These are phyloP conservation scores for Mantis religiosa DNA, from an alignment of 2,888 invertebrate species.

Conservation along the genomic window DNA sequence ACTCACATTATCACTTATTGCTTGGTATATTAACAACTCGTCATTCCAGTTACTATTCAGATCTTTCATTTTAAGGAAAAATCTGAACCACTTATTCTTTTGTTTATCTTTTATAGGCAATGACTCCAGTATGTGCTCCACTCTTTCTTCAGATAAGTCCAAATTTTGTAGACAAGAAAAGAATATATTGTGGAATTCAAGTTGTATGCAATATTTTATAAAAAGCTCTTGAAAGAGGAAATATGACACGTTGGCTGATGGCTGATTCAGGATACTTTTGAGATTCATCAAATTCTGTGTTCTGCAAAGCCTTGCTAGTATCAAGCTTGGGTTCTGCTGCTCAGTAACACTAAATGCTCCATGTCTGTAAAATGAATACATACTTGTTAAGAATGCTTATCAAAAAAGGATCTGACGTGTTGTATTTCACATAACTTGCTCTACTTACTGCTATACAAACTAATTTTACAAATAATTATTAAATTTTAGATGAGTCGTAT, in stretches of 20 bases:
- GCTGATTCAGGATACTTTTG: slow-evolving; percentile 49
- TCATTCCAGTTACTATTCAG: slow-evolving; percentile 44
- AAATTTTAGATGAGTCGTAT: too few relatives aligned
- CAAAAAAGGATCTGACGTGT: too few relatives aligned
- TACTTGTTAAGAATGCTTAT: not conserved
- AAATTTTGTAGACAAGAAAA: slow-evolving; percentile 22
- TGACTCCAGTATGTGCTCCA: not conserved
- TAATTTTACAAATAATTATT: too few relatives aligned
- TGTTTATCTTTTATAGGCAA: not conserved
- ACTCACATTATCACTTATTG: slow-evolving; percentile 53
- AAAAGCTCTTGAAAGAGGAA: slow-evolving; percentile 53
- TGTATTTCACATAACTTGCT: too few relatives aligned
- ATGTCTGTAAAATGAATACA: slow-evolving; percentile 42
- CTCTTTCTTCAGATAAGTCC: slow-evolving; percentile 2
- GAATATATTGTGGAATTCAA: slow-evolving; percentile 6
- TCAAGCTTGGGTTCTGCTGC: slow-evolving; percentile 50
- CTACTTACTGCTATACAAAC: too few relatives aligned
- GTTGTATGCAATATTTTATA: slow-evolving; percentile 49
- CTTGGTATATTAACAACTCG: slow-evolving; percentile 46
- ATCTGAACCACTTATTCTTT: slow-evolving; percentile 45
- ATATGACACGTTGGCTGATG: slow-evolving; percentile 40
- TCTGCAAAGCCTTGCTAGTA: slow-evolving; percentile 58
- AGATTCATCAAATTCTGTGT: slow-evolving; percentile 53
- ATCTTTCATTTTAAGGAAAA: slow-evolving; percentile 51
- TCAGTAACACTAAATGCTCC: slow-evolving; percentile 63